Base-by-base conservation (phyloP, 2,113 vertebrate species). In the Dicerorhinus sumatrensis region DNA sequence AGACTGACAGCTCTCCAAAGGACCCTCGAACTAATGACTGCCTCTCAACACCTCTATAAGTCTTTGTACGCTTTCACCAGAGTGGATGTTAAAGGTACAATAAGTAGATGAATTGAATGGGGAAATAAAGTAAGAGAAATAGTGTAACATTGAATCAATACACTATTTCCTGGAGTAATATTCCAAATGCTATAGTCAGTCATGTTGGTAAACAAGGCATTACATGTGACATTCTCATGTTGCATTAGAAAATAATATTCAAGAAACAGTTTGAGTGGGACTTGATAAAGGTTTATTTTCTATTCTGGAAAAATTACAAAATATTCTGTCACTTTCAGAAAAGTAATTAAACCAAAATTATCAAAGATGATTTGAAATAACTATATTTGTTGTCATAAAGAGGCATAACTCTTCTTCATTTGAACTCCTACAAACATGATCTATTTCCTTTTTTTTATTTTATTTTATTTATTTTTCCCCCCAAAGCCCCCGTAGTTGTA, bases 21-120 rank as follows among this genome's bases (percentile, higher is more conserved):
- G 6, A 81, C 39, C n/a, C 39, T 94, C 77, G 96, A 94, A 89
- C 56, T 89, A 93, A 67, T 88, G 76, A 60, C 65, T 72, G 23
- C 16, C 31, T 87, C 17, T 75, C 27, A 48, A 56, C 10, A 58
- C 1, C 42, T 79, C 85, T 58, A 72, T 60, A 73, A 81, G 51
- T 65, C n/a, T 72, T 60, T 42, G n/a, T 8, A 73, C 46, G 48
- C 2, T 73, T 91, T 90, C 58, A 27, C 16, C 31, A 63, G 25
- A 63, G 23, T 42, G 4, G 6, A 77, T 56, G 21, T 67, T 80
- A 85, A 89, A 91, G n/a, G 23, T 85, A 85, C 54, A 72, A 36
- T 39, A 21, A 77, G 31, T 2, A 80, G 54, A 39, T 79, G 1
- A 81, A 63, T 31, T 83, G 46, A 89, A 65, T 65, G 46, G 29